phyloP scores from a whole-genome alignment of 2,113 vertebrate species.

The Spilogale gracilis region DNA sequence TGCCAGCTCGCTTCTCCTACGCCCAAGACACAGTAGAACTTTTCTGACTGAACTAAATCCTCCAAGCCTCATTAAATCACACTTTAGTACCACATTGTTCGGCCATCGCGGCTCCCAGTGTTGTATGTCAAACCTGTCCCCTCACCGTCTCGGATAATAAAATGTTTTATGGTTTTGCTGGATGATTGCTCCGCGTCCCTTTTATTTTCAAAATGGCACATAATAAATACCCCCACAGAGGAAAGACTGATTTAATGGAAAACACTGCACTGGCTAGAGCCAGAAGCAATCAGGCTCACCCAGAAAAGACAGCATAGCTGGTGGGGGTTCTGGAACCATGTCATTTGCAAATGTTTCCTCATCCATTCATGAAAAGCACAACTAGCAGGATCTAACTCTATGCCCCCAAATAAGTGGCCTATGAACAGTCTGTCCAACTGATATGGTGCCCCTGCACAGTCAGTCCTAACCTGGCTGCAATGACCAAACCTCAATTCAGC shows the following conservation, averaged over 20 bases:
- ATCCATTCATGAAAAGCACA: constrained; percentile 64
- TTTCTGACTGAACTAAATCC: constrained; percentile 79
- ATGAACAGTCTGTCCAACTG: neutral
- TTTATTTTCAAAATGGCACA: constrained; percentile 84
- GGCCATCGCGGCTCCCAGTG: constrained; percentile 70
- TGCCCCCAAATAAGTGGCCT: neutral
- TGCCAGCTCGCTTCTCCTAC: neutral
- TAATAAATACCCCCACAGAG: constrained; percentile 81
- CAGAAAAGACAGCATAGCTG: constrained; percentile 74
- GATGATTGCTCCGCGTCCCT: constrained; percentile 80
- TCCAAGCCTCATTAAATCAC: constrained; percentile 85
- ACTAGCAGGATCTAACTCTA: constrained; percentile 10
- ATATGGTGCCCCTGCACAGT: neutral
- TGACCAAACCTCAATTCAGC: neutral
- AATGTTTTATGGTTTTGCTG: constrained; percentile 83
- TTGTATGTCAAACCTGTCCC: constrained; percentile 84
- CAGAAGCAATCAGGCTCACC: constrained; percentile 79
- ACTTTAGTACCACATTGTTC: constrained; percentile 80
- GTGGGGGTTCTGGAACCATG: constrained; percentile 41
- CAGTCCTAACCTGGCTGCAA: neutral
- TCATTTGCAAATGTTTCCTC: constrained; percentile 65
- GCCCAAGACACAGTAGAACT: constrained; percentile 72
- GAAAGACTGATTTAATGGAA: constrained; percentile 76
- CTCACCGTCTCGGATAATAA: constrained; percentile 79
- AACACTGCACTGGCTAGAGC: constrained; percentile 63